Base-by-base conservation (phyloP, 1,140 invertebrate genomes). In the Brachystomella parvula region DNA sequence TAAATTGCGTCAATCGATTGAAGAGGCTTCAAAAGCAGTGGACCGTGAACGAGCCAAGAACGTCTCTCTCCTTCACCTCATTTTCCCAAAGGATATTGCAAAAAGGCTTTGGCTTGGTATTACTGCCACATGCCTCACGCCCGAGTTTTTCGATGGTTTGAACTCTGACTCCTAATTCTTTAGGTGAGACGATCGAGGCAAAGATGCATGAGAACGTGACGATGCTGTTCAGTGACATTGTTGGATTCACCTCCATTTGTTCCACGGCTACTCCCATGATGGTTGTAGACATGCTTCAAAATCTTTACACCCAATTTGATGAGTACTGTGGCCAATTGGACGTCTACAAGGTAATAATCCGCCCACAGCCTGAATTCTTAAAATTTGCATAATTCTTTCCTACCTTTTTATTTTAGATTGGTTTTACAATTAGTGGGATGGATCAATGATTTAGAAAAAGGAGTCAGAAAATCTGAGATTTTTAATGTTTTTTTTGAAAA, bases 241-340 rank as follows among this genome's bases (percentile, higher is more conserved):
- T 96, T 2, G 92, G 92, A n/a, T 96, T 96, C 77, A 96, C 93
- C 1, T 90, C 90, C 28, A 96, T 93, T 73, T 94, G 91, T 74
- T 89, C 89, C 0, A 90, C 89, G 0, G 87, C 90, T 9, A 92
- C 90, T 0, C 90, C 90, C 0, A 89, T 93, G 83, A 93, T 94
- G 89, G 91, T 95, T 24, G 92, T 95, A 73, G 89, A 87, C 74
- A 94, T 96, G 92, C 82, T 96, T 29, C 89, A 94, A 75, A 86
- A 87, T 69, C 81, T 96, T 24, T 96, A 96, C 79, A 92, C 90
- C 71, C 87, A 90, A 74, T 96, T 95, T 75, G 93, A 96, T 77
- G 82, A 87, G 26, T 93, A 87, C 78, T 94, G 92, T 73, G 92
- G 90, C 66, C 85, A 89, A 71, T 81, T 93, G 12, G 92, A 95